Base-by-base conservation (phyloP, 2,113 vertebrate species). In the Erinaceus europaeus region DNA sequence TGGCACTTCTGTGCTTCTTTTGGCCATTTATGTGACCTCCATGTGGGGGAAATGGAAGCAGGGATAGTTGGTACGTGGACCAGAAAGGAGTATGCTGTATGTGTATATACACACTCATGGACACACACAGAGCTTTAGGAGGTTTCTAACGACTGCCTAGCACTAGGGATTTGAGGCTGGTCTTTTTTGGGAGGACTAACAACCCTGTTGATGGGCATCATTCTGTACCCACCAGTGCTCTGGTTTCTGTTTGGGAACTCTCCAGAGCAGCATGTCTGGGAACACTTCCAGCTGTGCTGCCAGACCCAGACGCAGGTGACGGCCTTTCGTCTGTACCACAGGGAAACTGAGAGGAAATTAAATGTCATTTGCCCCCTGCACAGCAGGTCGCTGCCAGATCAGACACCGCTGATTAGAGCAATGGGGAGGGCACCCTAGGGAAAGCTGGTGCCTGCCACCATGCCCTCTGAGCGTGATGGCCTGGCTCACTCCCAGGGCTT, bases 281-380 rank as follows among this genome's bases (percentile, higher is more conserved):
- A 94, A 94, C 75, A 91, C 65, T 72, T 94, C 94, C 94, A 95
- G 87, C 89, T 91, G 74, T 94, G 89, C 89, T 6, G 34, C 92
- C 94, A 95, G 92, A 93, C 84, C 84, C 93, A 91, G 94, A 89
- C 92, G 95, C 95, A 96, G 95, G 94, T 96, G 95, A 96, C 78
- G 87, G 94, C 95, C 92, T 96, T 96, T 95, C 57, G 62, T 95
- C 89, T 96, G 65, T 92, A 91, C 93, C 85, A 62, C 64, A 84
- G 90, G 93, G 93, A 96, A 89, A 90, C 93, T 77, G 62, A 95
- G 89, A 93, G 92, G 93, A 96, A 95, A 96, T 96, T 95, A 95
- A 95, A 96, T 96, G 93, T 91, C 92, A 94, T 92, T 94, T 94
- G 93, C 94, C 93, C 94, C 93, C 84, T 94, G 90, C 84, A 89